Percentiles rank a stretch among this genome's conserved stretches.
phyloP scores from a whole-genome alignment of 2,888 invertebrate genomes.

The Apamea anceps region DNA sequence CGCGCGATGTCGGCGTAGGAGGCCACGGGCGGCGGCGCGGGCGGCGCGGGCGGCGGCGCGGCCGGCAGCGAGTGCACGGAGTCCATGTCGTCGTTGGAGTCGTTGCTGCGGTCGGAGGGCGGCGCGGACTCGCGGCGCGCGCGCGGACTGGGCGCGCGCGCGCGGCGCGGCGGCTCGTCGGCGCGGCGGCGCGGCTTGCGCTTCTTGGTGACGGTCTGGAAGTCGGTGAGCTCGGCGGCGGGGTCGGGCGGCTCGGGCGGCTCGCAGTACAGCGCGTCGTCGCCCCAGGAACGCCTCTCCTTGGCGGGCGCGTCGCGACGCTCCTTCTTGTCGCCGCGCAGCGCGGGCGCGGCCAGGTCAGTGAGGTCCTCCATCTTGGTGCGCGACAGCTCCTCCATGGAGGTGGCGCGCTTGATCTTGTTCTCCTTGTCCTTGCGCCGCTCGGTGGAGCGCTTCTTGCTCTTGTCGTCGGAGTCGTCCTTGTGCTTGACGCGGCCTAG shows the following conservation, averaged over 20 bases:
- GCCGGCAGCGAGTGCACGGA: constrained; percentile 95
- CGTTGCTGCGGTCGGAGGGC: constrained; percentile 95
- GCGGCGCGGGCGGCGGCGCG: constrained; percentile 84
- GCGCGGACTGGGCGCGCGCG: constrained; percentile 83
- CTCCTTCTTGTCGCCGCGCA: constrained; percentile 64
- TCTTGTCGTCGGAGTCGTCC: constrained; percentile 86
- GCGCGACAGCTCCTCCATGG: constrained; percentile 95
- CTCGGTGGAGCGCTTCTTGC: constrained; percentile 88
- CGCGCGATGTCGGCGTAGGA: constrained; percentile 96
- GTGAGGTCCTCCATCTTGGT: constrained; percentile 94
- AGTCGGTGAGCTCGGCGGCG: constrained; percentile 92
- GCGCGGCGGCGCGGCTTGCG: constrained; percentile 94
- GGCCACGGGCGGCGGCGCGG: constrained; percentile 91
- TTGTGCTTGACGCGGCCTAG: constrained; percentile 82
- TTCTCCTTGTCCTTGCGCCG: constrained; percentile 84
- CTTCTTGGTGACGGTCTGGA: constrained; percentile 95
- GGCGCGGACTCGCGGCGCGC: constrained; percentile 92
- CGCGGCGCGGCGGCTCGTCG: constrained; percentile 80
- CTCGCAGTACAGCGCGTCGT: constrained; percentile 85
- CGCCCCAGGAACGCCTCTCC: constrained; percentile 92
- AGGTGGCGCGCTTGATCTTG: constrained; percentile 93
- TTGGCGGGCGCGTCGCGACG: constrained; percentile 77
- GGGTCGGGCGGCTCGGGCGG: constrained; percentile 64
- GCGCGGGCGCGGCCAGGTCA: constrained; percentile 79
- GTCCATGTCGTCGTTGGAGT: constrained; percentile 95